These are phyloP conservation scores for Phengaris arion DNA, from an alignment of 2,888 invertebrate genomes.

Conservation along the genomic window DNA sequence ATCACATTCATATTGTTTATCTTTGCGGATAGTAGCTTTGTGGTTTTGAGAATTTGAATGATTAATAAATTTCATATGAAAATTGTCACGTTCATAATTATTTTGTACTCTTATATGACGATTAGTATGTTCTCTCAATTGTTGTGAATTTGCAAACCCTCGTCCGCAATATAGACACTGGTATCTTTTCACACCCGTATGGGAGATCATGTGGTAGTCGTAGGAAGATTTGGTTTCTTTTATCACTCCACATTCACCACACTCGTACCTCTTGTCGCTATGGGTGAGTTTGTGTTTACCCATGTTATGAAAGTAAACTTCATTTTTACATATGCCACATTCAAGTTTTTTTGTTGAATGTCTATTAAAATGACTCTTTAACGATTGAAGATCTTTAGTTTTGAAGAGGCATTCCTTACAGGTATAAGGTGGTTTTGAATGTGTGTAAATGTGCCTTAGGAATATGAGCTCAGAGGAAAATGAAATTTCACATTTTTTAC, in stretches of 20 bases:
- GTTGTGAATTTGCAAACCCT: constrained; percentile 37
- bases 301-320: neutral
- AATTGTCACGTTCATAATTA: neutral
- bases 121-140: neutral
- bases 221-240: neutral
- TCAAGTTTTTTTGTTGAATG: constrained; percentile 4
- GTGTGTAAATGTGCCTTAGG: neutral
- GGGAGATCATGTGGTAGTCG: constrained; percentile 41
- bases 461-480: constrained; percentile 2
- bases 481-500: neutral
- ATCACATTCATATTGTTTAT: constrained; percentile 9
- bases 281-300: too few relatives aligned
- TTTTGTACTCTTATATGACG: neutral
- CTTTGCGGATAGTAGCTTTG: neutral
- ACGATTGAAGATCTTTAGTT: neutral
- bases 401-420: constrained; percentile 12
- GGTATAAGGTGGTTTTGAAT: constrained; percentile 13
- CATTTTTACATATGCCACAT: constrained; percentile 14
- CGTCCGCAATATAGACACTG: constrained; percentile 50
- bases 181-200: constrained; percentile 44
- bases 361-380: neutral
- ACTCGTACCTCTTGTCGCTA: neutral
- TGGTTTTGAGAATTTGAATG: neutral
- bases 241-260: constrained; percentile 11
- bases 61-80: neutral